phyloP scores from a whole-genome alignment of 2,113 vertebrate genomes.

The Plotosus lineatus region DNA sequence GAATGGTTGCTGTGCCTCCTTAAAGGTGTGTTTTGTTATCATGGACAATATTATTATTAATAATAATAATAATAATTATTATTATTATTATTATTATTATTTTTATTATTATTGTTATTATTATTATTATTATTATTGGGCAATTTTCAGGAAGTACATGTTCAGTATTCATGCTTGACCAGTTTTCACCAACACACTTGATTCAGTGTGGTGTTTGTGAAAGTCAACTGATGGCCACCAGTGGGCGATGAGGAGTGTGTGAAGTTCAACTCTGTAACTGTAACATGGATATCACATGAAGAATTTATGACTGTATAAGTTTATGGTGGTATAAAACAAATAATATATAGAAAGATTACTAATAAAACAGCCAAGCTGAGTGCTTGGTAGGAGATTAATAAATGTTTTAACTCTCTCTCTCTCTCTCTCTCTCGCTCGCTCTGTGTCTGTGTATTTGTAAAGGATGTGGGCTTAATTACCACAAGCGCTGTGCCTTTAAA shows the following conservation, averaged over 20 bases:
- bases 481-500: slow-evolving; percentile 98
- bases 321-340: neutral
- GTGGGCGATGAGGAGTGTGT: slow-evolving; percentile 31
- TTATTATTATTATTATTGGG: slow-evolving; percentile 18
- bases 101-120: too few relatives aligned
- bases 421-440: neutral
- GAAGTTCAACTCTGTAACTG: neutral
- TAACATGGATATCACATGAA: neutral
- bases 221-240: slow-evolving; percentile 16
- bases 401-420: neutral
- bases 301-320: neutral
- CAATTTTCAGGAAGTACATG: slow-evolving; percentile 22
- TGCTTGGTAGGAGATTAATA: neutral
- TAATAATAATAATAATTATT: too few relatives aligned
- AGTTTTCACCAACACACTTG: too few relatives aligned
- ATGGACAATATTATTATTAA: too few relatives aligned
- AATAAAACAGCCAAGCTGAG: neutral
- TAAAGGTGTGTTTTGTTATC: neutral
- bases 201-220: neutral
- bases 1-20: neutral
- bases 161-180: too few relatives aligned
- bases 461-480: slow-evolving; percentile 98
- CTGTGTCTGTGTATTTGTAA: slow-evolving; percentile 37
- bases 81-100: too few relatives aligned
- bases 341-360: neutral